Conservation (phyloP, 2,888 invertebrate species). For the Cerastoderma edule region DNA sequence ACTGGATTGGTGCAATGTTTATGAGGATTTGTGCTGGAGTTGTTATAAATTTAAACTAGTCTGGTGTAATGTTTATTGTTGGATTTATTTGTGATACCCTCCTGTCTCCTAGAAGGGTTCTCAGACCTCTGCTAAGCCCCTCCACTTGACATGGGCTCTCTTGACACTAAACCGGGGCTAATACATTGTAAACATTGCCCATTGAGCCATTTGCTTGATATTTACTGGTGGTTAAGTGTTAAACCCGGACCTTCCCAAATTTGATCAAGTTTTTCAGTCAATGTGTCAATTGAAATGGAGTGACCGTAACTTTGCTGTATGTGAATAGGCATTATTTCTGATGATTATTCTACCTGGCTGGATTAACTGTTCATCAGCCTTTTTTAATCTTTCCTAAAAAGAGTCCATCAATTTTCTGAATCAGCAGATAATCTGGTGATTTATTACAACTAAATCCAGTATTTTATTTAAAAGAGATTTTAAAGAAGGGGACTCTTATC, state of each 20-base stretch:
- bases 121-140: conserved; percentile 1
- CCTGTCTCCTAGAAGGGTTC: background rate
- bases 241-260: conserved; percentile 2
- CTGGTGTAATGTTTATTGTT: conserved; percentile 2
- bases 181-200: conserved; percentile 1
- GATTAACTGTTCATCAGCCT: too few relatives aligned
- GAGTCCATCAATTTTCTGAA: too few relatives aligned
- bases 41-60: background rate
- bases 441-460: too few relatives aligned
- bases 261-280: background rate
- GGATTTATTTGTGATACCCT: background rate
- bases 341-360: too few relatives aligned
- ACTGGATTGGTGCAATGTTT: too few relatives aligned
- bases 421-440: too few relatives aligned
- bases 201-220: background rate
- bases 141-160: background rate
- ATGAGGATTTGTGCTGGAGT: too few relatives aligned
- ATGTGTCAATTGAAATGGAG: background rate
- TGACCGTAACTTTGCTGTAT: too few relatives aligned
- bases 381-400: too few relatives aligned
- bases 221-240: conserved; percentile 1
- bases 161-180: conserved; percentile 10
- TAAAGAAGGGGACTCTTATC: too few relatives aligned
- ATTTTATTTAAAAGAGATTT: too few relatives aligned
- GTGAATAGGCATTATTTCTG: too few relatives aligned